Evolutionary conservation across 2,888 invertebrate genomes (phyloP).

Genomic region (Gymnoscelis rufifasciata): DNA sequence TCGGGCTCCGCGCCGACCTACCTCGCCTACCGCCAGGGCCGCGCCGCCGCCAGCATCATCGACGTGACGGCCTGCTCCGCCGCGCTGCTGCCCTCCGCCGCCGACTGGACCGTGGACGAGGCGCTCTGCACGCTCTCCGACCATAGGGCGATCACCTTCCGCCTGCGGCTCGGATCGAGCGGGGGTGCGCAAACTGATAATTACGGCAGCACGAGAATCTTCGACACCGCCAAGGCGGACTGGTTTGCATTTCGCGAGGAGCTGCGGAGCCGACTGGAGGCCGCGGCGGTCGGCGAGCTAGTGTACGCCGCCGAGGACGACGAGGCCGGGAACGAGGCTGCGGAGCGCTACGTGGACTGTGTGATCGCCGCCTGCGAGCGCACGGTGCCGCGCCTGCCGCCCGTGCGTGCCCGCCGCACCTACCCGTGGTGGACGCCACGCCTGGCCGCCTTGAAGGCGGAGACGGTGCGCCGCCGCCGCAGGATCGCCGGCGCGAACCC

Average conservation of each 20-base stretch:
- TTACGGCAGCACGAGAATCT: not conserved
- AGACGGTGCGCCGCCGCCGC: not conserved
- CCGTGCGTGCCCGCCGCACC: not conserved
- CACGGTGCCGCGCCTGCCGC: not conserved
- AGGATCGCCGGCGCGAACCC: not conserved
- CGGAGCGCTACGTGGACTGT: not conserved
- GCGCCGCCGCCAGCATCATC: not conserved
- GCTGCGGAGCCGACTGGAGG: not conserved
- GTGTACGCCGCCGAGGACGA: not conserved
- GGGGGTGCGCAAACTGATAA: too few relatives aligned
- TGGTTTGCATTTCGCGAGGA: not conserved
- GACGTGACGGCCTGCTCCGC: slow-evolving; percentile 8
- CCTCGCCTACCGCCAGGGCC: not conserved
- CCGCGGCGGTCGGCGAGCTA: not conserved
- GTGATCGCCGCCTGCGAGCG: not conserved
- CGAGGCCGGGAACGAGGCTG: too few relatives aligned
- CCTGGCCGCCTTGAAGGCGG: not conserved
- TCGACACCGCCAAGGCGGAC: not conserved
- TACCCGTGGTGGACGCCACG: not conserved
- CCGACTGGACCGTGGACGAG: not conserved
- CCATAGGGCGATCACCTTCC: not conserved
- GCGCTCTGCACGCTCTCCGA: not conserved
- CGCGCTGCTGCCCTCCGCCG: not conserved
- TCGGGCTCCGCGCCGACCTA: not conserved
- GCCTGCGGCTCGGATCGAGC: not conserved